phyloP scores from a whole-genome alignment of 2,888 invertebrate species.

The Eumacrocentrus americanus region DNA sequence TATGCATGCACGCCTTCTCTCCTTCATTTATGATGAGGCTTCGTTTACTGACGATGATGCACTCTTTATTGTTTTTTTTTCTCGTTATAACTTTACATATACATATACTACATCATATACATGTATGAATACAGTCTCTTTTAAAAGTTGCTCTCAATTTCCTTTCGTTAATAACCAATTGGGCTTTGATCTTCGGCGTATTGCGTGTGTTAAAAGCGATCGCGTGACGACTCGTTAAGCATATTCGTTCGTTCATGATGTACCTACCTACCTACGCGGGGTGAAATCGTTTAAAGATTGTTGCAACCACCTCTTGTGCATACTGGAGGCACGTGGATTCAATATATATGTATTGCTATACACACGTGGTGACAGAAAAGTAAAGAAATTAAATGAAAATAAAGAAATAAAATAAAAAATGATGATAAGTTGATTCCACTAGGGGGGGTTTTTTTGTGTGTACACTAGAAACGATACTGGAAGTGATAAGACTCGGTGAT shows the following conservation, averaged over 20 bases:
- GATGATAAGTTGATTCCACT: constrained; percentile 8
- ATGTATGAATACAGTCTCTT: not conserved
- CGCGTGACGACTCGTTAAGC: constrained; percentile 39
- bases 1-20: constrained; percentile 1
- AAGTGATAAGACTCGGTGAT: constrained; percentile 21
- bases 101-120: not conserved
- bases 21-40: constrained; percentile 8
- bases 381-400: no score
- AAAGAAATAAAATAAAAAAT: not conserved
- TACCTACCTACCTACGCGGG: no score
- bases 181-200: constrained; percentile 38
- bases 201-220: constrained; percentile 34
- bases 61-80: not conserved
- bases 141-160: constrained; percentile 26
- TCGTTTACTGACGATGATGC: not conserved
- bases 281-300: constrained; percentile 18
- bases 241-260: constrained; percentile 19
- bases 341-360: not conserved
- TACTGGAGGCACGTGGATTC: constrained; percentile 23
- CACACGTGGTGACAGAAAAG: not conserved
- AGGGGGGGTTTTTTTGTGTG: constrained; percentile 13
- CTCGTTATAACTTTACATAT: not conserved
- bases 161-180: constrained; percentile 36
- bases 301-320: not conserved
- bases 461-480: constrained; percentile 18